A percentile compares a stretch with the other conserved stretches of the same genome.
phyloP scores from a whole-genome alignment of 2,888 invertebrate genomes.

The Eurytoma adleriae region DNA sequence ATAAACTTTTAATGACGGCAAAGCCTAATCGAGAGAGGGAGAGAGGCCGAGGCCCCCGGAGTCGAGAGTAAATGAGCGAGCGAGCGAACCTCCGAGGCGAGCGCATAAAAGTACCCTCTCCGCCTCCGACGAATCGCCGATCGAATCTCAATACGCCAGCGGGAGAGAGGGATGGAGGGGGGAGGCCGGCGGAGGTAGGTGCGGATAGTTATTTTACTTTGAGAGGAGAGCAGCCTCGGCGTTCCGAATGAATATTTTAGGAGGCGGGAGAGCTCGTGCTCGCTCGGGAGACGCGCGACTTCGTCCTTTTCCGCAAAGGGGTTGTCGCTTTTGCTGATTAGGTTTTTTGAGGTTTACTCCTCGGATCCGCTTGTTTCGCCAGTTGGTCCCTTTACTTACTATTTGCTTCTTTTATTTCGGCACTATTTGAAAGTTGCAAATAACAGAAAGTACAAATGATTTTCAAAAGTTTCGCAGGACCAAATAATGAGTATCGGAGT shows the following conservation, averaged over 20 bases:
- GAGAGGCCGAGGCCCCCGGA: constrained; percentile 51
- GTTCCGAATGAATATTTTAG: constrained; percentile 29
- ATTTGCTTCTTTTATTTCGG: background rate
- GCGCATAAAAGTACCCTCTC: constrained; percentile 63
- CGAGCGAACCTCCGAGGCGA: constrained; percentile 32
- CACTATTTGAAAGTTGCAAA: background rate
- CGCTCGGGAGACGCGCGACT: background rate
- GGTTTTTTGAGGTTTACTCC: too few species aligned
- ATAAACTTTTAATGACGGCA: constrained; percentile 76
- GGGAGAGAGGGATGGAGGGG: constrained; percentile 8
- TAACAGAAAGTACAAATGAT: too few species aligned
- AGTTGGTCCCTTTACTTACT: too few species aligned
- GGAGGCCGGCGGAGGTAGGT: background rate
- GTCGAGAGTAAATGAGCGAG: constrained; percentile 56
- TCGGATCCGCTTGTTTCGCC: too few species aligned
- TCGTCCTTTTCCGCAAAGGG: too few species aligned
- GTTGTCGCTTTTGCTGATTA: background rate
- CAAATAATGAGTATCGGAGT: too few species aligned
- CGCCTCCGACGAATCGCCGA: constrained; percentile 63
- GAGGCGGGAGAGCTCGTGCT: background rate
- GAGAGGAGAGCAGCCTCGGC: background rate
- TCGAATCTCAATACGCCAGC: constrained; percentile 68
- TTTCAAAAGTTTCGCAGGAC: too few species aligned
- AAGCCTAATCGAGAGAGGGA: constrained; percentile 73
- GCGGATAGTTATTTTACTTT: constrained; percentile 26